Conservation (phyloP, 1,140 invertebrate genomes). For the Sinella curviseta region DNA sequence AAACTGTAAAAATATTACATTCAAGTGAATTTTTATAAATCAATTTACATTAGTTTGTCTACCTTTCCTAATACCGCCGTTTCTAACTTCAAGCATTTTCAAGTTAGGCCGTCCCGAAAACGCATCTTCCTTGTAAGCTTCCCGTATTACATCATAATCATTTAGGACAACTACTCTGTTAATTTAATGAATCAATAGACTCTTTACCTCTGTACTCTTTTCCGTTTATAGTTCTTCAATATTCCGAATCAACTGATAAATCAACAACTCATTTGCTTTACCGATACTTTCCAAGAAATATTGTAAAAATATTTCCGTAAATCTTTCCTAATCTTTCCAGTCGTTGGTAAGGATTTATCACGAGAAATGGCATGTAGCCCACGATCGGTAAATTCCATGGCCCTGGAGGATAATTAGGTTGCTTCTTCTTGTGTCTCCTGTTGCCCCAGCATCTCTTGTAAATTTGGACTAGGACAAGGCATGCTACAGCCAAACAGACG, state of each 20-base stretch:
- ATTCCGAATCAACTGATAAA: not conserved
- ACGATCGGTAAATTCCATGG: conserved; percentile 43
- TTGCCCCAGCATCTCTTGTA: conserved; percentile 1
- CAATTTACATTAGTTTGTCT: not conserved
- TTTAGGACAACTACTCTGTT: conserved; percentile 47
- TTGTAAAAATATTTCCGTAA: conserved; percentile 44
- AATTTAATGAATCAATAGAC: not conserved
- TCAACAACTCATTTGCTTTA: not conserved
- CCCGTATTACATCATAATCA: conserved; percentile 43
- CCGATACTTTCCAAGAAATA: conserved; percentile 46
- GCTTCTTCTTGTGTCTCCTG: not conserved
- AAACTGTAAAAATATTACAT: not conserved
- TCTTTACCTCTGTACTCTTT: not conserved
- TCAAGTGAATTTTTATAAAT: not conserved
- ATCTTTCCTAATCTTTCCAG: conserved; percentile 30
- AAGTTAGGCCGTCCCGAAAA: conserved; percentile 46
- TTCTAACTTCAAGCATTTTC: conserved; percentile 49
- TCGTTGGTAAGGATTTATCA: conserved; percentile 35
- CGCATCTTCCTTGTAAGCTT: conserved; percentile 48
- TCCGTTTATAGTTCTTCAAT: not conserved
- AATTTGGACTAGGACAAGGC: not conserved
- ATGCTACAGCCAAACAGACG: not conserved
- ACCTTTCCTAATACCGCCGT: conserved; percentile 44
- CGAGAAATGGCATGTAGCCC: conserved; percentile 48
- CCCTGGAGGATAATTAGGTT: conserved; percentile 38